Base-by-base conservation (phyloP, 2,888 invertebrate genomes). In the Drosophila bunnanda region DNA sequence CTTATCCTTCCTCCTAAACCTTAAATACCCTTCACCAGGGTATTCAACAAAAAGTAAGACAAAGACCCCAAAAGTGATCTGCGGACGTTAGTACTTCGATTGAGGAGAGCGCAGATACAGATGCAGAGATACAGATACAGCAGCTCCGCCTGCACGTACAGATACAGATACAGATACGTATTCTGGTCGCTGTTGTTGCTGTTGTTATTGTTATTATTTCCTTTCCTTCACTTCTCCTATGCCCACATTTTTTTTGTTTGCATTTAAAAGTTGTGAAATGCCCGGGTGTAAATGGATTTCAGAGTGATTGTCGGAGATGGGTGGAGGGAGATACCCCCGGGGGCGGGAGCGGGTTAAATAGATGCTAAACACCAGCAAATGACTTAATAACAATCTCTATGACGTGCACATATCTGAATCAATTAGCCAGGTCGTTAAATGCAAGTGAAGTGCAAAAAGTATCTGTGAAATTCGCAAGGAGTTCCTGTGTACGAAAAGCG, bases 221-320 rank as follows among this genome's bases (percentile, higher is more conserved):
- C 44, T 30, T 53, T 54, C 34, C 71, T 20, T 5, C 43, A 44
- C 48, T 36, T 55, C 54, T 48, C 22, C 20, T 43, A 25, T 41
- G 39, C 38, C 32, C 34, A 53, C 48, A 62, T 41, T 41, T 54
- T 48, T 59, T 55, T 50, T 50, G 43, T 78, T 60, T 58, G 58
- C 56, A 54, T 61, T 78, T 48, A 43, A 55, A 73, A 64, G 46
- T 77, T 70, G 78, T 69, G 80, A 73, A 82, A 82, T 71, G 62
- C 52, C 36, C 46, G 46, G 54, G 50, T 52, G 58, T 55, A 75
- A 66, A 54, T 66, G 67, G 67, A 67, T 66, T 53, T 38, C 38
- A 28, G 5, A 48, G 46, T 22, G 46, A 46, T 41, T 61, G 39
- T 30, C 32, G 32, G 46, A 57, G 17, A 9, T 12, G 25, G 17